Evolutionary conservation across 2,888 invertebrate genomes (phyloP), one percentile per base, ranked within the genome.

Genomic region (Teleiodes luculella): DNA sequence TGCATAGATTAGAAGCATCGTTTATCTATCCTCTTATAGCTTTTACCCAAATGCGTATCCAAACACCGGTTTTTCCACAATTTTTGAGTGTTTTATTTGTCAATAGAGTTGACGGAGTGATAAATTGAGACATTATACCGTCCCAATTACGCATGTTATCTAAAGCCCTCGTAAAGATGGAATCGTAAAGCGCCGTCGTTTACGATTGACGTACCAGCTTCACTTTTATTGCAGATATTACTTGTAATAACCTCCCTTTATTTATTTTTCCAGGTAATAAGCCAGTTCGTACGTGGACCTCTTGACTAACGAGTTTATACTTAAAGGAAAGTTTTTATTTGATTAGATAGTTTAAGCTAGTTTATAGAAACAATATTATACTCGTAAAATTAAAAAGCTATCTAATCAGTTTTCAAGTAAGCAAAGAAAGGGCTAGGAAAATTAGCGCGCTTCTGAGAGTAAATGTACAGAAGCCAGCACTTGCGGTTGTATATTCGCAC

Each of bases 261-360:
- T 58, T 62, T 64, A 51, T 59, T 59, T 68, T 61, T 70, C 47
- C 70, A 72, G 70, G 69, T 72, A 69, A 68, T 51, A 55, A 54
- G 53, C 48, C 51, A 57, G 53, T 33, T 20, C 2, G n/a, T 30
- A 46, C 31, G 31, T 31, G 46, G 14, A 31, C n/a, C 31, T 10
- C 30, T 14, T 30, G 14, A 13, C n/a, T 28, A 14, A 31, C 30
- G 16, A 46, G 16, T 31, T 16, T 1, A 28, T 6, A 4, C 4
- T 20, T 2, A 46, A 3, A 37, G 14, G 37, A 28, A 16, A 46
- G 13, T 20, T 41, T 20, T 16, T n/a, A 28, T 13, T n/a, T n/a
- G 13, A 4, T 43, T 18, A 18, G 10, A 0, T 4, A 24, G 6
- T 24, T 24, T n/a, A n/a, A n/a, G n/a, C n/a, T n/a, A n/a, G n/a